Conservation (phyloP, 2,113 vertebrate genomes). For the Brienomyrus brachyistius region DNA sequence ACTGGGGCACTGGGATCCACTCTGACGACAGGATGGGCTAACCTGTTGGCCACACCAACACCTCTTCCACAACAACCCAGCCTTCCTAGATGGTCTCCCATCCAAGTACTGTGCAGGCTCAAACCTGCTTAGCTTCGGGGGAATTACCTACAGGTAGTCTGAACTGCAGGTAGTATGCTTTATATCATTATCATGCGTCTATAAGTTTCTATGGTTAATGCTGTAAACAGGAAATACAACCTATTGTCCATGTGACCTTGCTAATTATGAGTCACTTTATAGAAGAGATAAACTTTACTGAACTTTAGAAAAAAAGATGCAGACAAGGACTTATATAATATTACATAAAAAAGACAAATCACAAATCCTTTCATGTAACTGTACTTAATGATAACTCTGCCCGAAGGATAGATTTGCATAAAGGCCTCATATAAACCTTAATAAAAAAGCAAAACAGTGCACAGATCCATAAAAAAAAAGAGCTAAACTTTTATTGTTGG, state of each 20-base stretch:
- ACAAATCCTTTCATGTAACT: neutral
- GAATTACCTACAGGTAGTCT: neutral
- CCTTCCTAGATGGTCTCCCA: neutral
- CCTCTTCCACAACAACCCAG: neutral
- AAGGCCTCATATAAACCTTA: neutral
- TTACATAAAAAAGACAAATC: neutral
- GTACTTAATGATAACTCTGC: conserved; percentile 4
- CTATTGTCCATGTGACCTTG: neutral
- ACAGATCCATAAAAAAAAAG: neutral
- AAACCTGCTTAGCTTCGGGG: neutral
- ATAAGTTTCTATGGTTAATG: neutral
- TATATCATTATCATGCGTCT: neutral
- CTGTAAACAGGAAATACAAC: neutral
- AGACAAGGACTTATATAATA: neutral
- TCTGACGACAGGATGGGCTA: neutral
- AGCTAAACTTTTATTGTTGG: neutral
- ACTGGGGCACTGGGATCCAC: neutral
- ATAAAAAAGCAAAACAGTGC: neutral
- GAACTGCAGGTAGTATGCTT: neutral
- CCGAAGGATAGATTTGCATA: neutral
- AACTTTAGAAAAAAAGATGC: neutral
- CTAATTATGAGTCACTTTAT: neutral
- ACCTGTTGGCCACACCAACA: neutral
- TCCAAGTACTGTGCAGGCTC: neutral
- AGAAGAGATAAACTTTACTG: neutral